These are phyloP conservation scores for Myzus persicae DNA, from an alignment of 1,140 invertebrate genomes.

Conservation along the genomic window DNA sequence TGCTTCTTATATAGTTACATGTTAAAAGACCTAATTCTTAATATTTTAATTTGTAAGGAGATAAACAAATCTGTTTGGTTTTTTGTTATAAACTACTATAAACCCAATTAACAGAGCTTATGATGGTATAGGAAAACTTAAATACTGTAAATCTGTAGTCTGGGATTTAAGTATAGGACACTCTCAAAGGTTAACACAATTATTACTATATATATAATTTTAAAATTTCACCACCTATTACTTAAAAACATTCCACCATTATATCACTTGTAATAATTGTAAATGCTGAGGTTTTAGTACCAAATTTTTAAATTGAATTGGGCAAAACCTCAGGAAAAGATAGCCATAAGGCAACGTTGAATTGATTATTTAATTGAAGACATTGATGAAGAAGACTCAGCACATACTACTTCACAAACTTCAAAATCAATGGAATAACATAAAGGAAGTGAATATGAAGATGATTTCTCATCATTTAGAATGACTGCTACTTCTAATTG, in stretches of 20 bases:
- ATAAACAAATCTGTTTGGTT: background rate
- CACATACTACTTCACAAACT: too few species aligned
- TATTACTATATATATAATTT: too few species aligned
- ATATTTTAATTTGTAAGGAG: background rate
- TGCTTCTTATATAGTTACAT: too few species aligned
- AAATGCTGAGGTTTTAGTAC: background rate
- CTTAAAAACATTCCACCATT: background rate
- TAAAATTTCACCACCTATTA: background rate
- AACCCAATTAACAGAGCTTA: too few species aligned
- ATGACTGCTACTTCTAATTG: background rate
- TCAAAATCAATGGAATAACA: too few species aligned
- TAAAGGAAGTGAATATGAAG: too few species aligned
- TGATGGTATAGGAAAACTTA: too few species aligned
- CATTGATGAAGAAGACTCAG: background rate
- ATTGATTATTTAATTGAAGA: background rate
- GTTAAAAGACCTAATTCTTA: too few species aligned
- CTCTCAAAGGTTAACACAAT: background rate
- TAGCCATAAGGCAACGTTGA: background rate
- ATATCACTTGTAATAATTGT: constrained; percentile 23
- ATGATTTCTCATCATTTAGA: background rate
- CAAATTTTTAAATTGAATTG: background rate
- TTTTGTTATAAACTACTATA: background rate
- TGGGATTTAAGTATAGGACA: background rate
- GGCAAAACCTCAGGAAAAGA: background rate
- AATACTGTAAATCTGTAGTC: background rate